Percentiles rank a stretch among this genome's conserved stretches.
Evolutionary conservation across 1,140 invertebrate genomes (phyloP).

Genomic region (Holotrichia oblita): DNA sequence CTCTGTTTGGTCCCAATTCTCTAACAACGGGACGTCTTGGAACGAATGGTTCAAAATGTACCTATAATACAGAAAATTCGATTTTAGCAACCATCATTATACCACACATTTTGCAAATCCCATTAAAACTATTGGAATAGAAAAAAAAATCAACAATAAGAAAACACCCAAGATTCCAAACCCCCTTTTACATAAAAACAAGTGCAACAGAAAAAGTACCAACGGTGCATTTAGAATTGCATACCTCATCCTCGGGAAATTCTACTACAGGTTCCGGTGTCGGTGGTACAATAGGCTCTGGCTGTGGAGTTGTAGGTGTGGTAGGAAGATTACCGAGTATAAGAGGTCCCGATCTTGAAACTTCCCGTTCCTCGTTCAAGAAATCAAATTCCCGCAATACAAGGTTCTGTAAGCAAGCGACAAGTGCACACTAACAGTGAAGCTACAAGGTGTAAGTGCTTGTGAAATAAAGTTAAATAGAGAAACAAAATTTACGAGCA

Average conservation of each 20-base stretch:
- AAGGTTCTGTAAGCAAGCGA: conserved; percentile 72
- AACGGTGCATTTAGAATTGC: conserved; percentile 26
- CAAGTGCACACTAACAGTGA: conserved; percentile 32
- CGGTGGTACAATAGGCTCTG: conserved; percentile 66
- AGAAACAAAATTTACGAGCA: not conserved
- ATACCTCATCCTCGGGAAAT: conserved; percentile 81
- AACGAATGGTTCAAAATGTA: conserved; percentile 46
- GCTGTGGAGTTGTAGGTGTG: conserved; percentile 58
- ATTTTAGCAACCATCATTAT: not conserved
- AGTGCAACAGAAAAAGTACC: conserved; percentile 21
- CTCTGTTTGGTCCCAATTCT: conserved; percentile 65
- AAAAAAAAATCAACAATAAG: not conserved
- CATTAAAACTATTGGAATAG: no score
- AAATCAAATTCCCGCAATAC: conserved; percentile 89
- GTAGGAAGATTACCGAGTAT: conserved; percentile 59
- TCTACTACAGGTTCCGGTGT: conserved; percentile 81
- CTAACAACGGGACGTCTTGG: conserved; percentile 66
- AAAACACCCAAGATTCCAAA: not conserved
- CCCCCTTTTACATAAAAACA: not conserved
- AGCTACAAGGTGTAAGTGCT: conserved; percentile 25
- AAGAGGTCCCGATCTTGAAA: conserved; percentile 56
- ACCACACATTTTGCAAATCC: no score
- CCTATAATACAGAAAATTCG: not conserved
- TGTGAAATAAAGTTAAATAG: conserved; percentile 1
- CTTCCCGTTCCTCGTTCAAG: conserved; percentile 79